Base-by-base conservation (phyloP, 2,888 invertebrate species). In the Psylliodes chrysocephalus region DNA sequence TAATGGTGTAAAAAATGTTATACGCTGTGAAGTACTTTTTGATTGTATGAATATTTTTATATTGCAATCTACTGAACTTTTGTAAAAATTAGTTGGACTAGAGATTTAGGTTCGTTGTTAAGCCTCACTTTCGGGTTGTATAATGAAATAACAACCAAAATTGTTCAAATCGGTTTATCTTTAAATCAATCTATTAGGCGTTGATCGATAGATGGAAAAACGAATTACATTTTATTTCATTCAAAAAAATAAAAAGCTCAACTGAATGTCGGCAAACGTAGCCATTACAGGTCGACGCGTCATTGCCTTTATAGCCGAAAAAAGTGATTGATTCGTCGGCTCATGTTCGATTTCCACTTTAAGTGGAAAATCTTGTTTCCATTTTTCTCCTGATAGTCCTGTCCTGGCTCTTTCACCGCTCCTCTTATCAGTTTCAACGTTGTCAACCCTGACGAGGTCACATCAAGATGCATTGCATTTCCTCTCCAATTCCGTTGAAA, bases 381-480 rank as follows among this genome's bases (percentile, higher is more conserved):
- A 51, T 30, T 51, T 51, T 51, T 51, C 30, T 51, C 33, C 51
- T n/a, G 17, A 51, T 22, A 54, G 54, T 38, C 40, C 25, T 25
- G 40, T 40, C 40, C 54, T 52, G 38, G 47, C 12, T 17, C 35
- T 28, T 49, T 40, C 18, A 25, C 40, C 54, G 59, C 54, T 63
- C 55, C 59, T 66, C 64, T 64, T 66, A 69, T 66, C 69, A 64
- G 63, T 60, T 62, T 62, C 53, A 60, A 51, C 64, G 60, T 66
- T 66, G 64, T 67, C 69, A 64, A 63, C 66, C 60, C 44, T 66
- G 69, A 68, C 66, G 66, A 64, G 62, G 63, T 67, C 65, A 59
- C 69, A 65, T 63, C 59, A 42, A 60, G 66, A 67, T 67, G 69
- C 63, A 65, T 59, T 60, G 62, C 67, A 67, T 60, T 67, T 63